A percentile compares a stretch with the other conserved stretches of the same genome.
These are phyloP conservation scores for Leptothorax acervorum DNA, from an alignment of 2,888 invertebrate species.

Conservation along the genomic window DNA sequence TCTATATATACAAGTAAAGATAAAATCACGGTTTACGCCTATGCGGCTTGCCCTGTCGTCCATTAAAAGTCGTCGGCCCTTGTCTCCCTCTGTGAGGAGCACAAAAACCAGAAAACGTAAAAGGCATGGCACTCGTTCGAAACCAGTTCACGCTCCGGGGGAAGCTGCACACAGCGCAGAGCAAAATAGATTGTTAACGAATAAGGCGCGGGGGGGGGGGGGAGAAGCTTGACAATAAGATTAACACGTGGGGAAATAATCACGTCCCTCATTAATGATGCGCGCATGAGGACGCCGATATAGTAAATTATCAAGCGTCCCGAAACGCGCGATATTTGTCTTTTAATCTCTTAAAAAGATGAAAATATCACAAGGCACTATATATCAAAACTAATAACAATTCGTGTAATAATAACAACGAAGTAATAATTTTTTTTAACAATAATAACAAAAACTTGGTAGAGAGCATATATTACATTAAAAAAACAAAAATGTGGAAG, in stretches of 20 bases:
- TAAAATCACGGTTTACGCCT: conserved; percentile 74
- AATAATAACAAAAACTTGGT: background rate
- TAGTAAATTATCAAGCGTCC: conserved; percentile 20
- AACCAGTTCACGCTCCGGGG: conserved; percentile 77
- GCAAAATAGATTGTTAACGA: conserved; percentile 74
- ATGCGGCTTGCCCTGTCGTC: conserved; percentile 79
- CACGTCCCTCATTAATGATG: conserved; percentile 40
- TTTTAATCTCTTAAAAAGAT: conserved; percentile 21
- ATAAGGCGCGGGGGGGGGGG: conserved; percentile 42
- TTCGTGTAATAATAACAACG: background rate
- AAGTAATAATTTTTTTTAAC: background rate
- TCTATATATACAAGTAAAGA: conserved; percentile 12
- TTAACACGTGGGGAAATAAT: conserved; percentile 64
- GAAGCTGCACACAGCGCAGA: conserved; percentile 69
- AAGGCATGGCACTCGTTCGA: conserved; percentile 78
- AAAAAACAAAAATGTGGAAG: background rate
- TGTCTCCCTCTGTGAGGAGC: conserved; percentile 77
- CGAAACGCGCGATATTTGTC: background rate
- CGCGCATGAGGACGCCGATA: background rate
- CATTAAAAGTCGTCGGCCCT: conserved; percentile 81
- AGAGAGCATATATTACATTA: background rate
- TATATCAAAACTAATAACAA: background rate
- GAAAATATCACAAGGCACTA: conserved; percentile 24
- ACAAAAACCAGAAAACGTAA: conserved; percentile 81
- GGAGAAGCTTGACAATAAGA: conserved; percentile 56